Percentiles rank a stretch among this genome's conserved stretches.
Conservation (phyloP, 2,888 invertebrate genomes). For the Trichacis sp. region DNA sequence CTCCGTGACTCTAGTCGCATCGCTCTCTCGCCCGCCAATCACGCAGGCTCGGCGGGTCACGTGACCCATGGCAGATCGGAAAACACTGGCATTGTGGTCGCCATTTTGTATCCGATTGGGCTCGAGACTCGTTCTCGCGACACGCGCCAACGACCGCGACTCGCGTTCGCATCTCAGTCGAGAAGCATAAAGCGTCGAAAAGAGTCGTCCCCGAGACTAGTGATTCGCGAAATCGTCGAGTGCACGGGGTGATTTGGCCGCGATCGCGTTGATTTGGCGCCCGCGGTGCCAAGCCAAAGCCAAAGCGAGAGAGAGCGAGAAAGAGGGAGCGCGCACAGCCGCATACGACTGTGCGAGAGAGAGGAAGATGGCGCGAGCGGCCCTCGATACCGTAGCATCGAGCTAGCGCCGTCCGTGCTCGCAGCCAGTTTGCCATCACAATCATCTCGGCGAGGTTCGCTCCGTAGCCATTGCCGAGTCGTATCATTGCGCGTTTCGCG, state of each 20-base stretch:
- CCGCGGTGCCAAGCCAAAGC: conserved; percentile 28
- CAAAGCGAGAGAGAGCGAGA: conserved; percentile 31
- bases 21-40: too few species aligned
- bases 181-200: not conserved
- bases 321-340: conserved; percentile 49
- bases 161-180: not conserved
- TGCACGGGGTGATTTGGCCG: conserved; percentile 30
- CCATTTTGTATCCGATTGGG: too few species aligned
- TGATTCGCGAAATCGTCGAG: conserved; percentile 19
- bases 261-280: conserved; percentile 51
- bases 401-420: not conserved
- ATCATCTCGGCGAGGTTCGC: conserved; percentile 29
- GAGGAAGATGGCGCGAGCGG: conserved; percentile 61
- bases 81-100: too few species aligned
- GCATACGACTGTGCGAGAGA: conserved; percentile 36
- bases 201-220: conserved; percentile 2
- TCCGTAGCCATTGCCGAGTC: not conserved
- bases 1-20: too few species aligned
- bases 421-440: conserved; percentile 1
- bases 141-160: too few species aligned
- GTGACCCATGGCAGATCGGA: too few species aligned
- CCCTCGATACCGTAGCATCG: conserved; percentile 60
- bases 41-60: too few species aligned
- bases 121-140: too few species aligned
- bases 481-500: not conserved